Evolutionary conservation across 2,797 vertebrate genomes (phyloP), one percentile per base, ranked within the genome.

Genomic region (Linurgus olivaceus): DNA sequence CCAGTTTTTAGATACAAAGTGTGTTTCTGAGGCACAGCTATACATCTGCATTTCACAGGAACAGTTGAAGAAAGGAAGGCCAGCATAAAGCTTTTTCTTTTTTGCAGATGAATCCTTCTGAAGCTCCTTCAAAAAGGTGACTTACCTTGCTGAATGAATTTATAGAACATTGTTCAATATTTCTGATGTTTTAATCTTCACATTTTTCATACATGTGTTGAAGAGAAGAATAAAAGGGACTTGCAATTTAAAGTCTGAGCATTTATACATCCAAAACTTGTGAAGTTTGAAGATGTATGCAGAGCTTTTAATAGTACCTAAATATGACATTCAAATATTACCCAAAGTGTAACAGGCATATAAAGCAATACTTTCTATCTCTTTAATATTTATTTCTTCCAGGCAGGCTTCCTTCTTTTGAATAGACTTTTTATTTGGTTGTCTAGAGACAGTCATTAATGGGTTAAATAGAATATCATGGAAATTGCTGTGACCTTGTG

Each of bases 151-250:
- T 88, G 90, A 91, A 91, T 89, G 40, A 88, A 78, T 92, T 93
- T 90, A 88, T n/a, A 81, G 85, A 78, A 68, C 40, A 31, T 66
- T 74, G 21, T 90, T 28, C 44, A 71, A 58, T 48, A 10, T 82
- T 93, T 87, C 57, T 83, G 67, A 77, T 92, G 50, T 85, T 91
- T 94, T 94, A 83, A 61, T 92, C 81, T 91, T 83, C 33, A 58
- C 26, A 48, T 73, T 89, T 85, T 92, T 90, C 38, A 54, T 82
- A 29, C 24, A 58, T 2, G 2, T 74, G 20, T 91, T 51, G 75
- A 80, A 84, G 12, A 79, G 29, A 74, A 72, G 52, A 82, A 44
- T 50, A 63, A 83, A 95, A 89, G 13, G 23, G 38, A 26, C 19
- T 77, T 71, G 12, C 55, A 82, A 4, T 74, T 87, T 80, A 54